Evolutionary conservation across 1,140 invertebrate genomes (phyloP).

Genomic region (Drosophila grimshawi): DNA sequence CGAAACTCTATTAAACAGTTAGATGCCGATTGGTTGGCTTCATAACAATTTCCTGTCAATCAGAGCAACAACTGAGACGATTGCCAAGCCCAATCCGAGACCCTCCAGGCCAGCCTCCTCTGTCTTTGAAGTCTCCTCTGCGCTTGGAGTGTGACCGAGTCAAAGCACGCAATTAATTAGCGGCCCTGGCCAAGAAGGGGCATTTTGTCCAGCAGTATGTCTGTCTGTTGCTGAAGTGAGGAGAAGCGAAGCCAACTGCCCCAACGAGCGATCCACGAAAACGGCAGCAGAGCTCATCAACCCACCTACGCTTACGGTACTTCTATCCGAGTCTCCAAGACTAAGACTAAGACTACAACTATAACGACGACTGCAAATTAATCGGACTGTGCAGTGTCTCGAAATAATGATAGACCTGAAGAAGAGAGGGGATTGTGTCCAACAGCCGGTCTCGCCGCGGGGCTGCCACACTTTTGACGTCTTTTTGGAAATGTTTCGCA

Average conservation of each 20-base stretch:
- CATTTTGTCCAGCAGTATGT: slow-evolving; percentile 12
- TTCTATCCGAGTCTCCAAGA: slow-evolving; percentile 14
- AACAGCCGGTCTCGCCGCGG: slow-evolving; percentile 34
- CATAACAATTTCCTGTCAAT: slow-evolving; percentile 42
- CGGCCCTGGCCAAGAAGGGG: slow-evolving; percentile 40
- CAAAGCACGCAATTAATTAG: slow-evolving; percentile 77
- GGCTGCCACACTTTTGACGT: slow-evolving; percentile 72
- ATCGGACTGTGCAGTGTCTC: slow-evolving; percentile 57
- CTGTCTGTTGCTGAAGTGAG: slow-evolving; percentile 53
- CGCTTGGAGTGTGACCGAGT: slow-evolving; percentile 45
- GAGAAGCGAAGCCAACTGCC: slow-evolving; percentile 34
- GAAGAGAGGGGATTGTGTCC: neutral
- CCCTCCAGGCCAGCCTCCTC: slow-evolving; percentile 14
- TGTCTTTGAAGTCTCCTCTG: neutral
- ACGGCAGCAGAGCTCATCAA: slow-evolving; percentile 72
- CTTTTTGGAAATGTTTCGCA: slow-evolving; percentile 66
- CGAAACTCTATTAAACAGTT: slow-evolving; percentile 10
- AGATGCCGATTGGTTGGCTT: slow-evolving; percentile 20
- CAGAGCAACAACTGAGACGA: slow-evolving; percentile 22
- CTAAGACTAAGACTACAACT: slow-evolving; percentile 10
- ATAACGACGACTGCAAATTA: slow-evolving; percentile 59
- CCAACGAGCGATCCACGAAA: slow-evolving; percentile 30
- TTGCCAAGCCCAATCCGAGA: slow-evolving; percentile 29
- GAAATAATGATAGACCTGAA: slow-evolving; percentile 50
- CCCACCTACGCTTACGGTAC: slow-evolving; percentile 79